These are phyloP conservation scores for Calameuta filiformis DNA, from an alignment of 2,888 invertebrate genomes.

Conservation along the genomic window DNA sequence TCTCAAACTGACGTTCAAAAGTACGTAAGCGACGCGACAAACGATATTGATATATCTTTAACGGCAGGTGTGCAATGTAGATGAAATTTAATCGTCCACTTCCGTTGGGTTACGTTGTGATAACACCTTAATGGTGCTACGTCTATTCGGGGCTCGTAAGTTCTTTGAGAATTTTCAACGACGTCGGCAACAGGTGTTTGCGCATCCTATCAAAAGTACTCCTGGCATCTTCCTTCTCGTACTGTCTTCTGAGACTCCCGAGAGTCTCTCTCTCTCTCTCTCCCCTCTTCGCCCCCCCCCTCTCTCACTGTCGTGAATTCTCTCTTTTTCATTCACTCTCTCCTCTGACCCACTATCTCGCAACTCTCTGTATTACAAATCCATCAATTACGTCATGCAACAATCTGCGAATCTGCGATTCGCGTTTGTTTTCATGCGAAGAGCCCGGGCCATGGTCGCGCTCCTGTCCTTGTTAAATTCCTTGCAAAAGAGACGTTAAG, in stretches of 20 bases:
- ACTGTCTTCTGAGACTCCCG: background rate
- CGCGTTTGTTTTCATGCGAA: background rate
- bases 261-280: slow-evolving; percentile 18
- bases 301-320: background rate
- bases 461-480: background rate
- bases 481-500: background rate
- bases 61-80: background rate
- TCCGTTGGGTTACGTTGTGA: background rate
- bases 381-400: background rate
- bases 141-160: background rate
- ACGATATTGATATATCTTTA: background rate
- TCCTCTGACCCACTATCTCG: background rate
- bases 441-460: background rate
- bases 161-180: background rate
- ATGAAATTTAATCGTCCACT: background rate
- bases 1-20: background rate
- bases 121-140: background rate
- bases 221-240: background rate
- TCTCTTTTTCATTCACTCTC: background rate
- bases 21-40: background rate
- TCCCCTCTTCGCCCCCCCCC: background rate
- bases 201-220: background rate
- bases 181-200: background rate
- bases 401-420: background rate
- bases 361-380: background rate